Conservation (phyloP, 2,797 vertebrate genomes). For the Sorex maritimensis region DNA sequence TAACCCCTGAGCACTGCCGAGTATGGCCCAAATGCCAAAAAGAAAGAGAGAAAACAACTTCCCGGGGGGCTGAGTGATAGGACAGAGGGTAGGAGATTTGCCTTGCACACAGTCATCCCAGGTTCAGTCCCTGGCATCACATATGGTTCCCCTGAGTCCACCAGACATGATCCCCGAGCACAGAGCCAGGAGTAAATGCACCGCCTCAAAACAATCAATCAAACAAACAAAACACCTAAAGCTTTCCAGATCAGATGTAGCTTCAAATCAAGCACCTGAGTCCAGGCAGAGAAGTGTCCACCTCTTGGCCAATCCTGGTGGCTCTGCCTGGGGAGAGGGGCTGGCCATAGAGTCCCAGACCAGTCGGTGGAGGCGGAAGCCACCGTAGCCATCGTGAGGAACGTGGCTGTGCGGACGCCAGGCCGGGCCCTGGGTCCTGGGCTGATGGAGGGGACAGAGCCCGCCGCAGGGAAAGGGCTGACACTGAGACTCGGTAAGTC, state of each 20-base stretch:
- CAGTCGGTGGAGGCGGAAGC: not conserved
- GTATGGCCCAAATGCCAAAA: too few relatives aligned
- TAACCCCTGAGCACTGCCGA: too few relatives aligned
- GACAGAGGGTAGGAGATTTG: too few relatives aligned
- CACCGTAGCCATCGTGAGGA: not conserved
- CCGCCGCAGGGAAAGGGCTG: not conserved
- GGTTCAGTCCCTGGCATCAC: too few relatives aligned
- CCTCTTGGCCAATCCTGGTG: not conserved
- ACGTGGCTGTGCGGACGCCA: not conserved
- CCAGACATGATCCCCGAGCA: too few relatives aligned
- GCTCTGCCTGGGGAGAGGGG: not conserved
- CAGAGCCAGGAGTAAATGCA: too few relatives aligned
- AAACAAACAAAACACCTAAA: too few relatives aligned
- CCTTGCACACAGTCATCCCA: too few relatives aligned
- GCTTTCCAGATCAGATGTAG: not conserved
- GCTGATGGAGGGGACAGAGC: not conserved
- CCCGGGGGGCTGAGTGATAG: too few relatives aligned
- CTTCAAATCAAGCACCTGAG: not conserved
- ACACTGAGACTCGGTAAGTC: conserved; percentile 66
- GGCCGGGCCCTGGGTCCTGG: not conserved
- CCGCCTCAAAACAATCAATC: too few relatives aligned
- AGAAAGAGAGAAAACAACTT: too few relatives aligned
- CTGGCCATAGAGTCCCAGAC: not conserved
- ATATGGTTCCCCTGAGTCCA: too few relatives aligned
- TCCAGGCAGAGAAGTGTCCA: not conserved